These are phyloP conservation scores for Brachypodius melanocephalos DNA, from an alignment of 2,113 vertebrate genomes.

Conservation along the genomic window DNA sequence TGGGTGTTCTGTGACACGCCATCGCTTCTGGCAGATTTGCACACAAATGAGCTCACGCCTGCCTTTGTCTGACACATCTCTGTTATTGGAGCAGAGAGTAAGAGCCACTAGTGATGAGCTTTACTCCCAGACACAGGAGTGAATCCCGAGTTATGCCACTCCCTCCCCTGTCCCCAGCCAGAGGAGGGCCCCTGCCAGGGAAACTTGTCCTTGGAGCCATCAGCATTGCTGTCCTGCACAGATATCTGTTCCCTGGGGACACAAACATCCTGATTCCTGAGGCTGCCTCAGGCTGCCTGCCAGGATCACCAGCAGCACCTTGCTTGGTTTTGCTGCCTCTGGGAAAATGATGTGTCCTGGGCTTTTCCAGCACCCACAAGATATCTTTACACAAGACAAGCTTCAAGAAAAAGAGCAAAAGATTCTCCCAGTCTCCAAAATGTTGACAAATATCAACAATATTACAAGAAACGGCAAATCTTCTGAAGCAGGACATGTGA, in stretches of 20 bases:
- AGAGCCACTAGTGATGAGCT: neutral
- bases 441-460: neutral
- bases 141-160: rapidly evolving
- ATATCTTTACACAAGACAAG: neutral
- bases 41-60: neutral
- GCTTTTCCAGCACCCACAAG: neutral
- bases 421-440: neutral
- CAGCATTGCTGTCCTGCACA: no score
- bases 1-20: neutral
- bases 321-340: neutral
- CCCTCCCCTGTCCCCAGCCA: neutral
- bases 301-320: neutral
- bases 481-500: neutral
- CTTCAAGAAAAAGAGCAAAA: neutral
- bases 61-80: neutral
- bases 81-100: neutral
- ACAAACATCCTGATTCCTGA: neutral
- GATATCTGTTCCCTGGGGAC: no score
- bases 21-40: rapidly evolving
- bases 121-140: neutral
- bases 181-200: neutral
- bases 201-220: neutral
- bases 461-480: neutral
- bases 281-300: neutral
- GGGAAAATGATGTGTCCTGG: neutral